Evolutionary conservation across 1,140 invertebrate genomes (phyloP), one percentile per base, ranked within the genome.

Genomic region (Drosophila ohnishii): DNA sequence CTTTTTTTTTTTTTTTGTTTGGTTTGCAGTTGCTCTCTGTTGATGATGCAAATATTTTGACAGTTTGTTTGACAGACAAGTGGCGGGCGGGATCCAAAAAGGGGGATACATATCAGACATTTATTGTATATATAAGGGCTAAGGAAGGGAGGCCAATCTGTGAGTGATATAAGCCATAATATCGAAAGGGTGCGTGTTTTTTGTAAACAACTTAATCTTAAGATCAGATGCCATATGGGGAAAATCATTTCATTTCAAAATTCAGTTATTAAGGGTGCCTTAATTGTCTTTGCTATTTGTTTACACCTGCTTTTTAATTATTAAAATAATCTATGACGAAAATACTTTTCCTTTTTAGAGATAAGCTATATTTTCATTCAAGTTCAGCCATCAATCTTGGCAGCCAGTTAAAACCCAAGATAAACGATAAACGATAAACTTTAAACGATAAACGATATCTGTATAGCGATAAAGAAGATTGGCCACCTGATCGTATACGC

Each of bases 41-140:
- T 71, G 80, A 79, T 67, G 71, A 84, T 83, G 83, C 82, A 85
- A 87, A 85, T 87, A 85, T 85, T 85, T 82, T 85, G 81, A 84
- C 81, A 77, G 81, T 65, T 75, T 59, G 67, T 71, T 71, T 65
- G 80, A 75, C 75, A 76, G 78, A 34, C 59, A 71, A 30, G 48
- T 42, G 50, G 63, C 55, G 34, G 50, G 63, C 55, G 34, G 56
- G 59, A 4, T 5, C 16, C 16, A 11, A 30, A 47, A 19, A 40
- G 40, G 32, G 32, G 55, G 2, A 22, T 25, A 37, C 10, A 61
- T 28, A 25, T 32, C 30, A 32, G 30, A 9, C 13, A 2, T 37
- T 5, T 22, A 32, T 2, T 25, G 13, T 3, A 22, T 7, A 47
- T 16, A 11, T 8, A 19, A 25, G 25, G 47, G n/a, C 8, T 39